Percentiles rank a stretch among this genome's conserved stretches.
Conservation (phyloP, 2,797 vertebrate species). For the Lithobates pipiens region DNA sequence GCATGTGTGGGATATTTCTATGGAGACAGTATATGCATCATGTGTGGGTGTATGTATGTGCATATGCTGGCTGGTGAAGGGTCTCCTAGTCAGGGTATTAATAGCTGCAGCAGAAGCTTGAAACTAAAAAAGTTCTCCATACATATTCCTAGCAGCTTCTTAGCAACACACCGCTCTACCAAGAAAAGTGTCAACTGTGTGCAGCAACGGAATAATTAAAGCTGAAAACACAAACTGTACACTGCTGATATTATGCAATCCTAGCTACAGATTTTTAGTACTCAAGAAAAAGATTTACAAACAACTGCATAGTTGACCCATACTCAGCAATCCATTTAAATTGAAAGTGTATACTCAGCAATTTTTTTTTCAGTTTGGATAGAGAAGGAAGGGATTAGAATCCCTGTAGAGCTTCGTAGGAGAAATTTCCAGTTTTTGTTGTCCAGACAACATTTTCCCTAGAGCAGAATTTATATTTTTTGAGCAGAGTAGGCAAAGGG, state of each 20-base stretch:
- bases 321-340: background rate
- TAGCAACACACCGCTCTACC: background rate
- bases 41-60: constrained; percentile 48
- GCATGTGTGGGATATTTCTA: constrained; percentile 57
- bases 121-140: background rate
- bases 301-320: background rate
- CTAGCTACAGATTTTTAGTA: background rate
- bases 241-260: background rate
- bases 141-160: background rate
- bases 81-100: constrained; percentile 34
- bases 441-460: no score
- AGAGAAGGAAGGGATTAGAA: no score
- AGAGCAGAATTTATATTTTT: no score
- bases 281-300: background rate
- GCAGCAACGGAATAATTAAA: background rate
- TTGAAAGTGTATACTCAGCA: no score
- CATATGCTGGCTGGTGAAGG: constrained; percentile 41
- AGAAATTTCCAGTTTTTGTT: no score
- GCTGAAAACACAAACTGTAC: background rate
- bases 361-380: no score
- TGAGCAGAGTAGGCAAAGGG: no score
- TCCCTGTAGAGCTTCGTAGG: no score
- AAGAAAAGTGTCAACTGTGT: no score
- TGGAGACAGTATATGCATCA: constrained; percentile 45
- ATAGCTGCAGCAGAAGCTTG: constrained; percentile 21